A percentile compares a stretch with the other conserved stretches of the same genome.
These are phyloP conservation scores for Epinephelus lanceolatus DNA, from an alignment of 2,113 vertebrate genomes.

Conservation along the genomic window DNA sequence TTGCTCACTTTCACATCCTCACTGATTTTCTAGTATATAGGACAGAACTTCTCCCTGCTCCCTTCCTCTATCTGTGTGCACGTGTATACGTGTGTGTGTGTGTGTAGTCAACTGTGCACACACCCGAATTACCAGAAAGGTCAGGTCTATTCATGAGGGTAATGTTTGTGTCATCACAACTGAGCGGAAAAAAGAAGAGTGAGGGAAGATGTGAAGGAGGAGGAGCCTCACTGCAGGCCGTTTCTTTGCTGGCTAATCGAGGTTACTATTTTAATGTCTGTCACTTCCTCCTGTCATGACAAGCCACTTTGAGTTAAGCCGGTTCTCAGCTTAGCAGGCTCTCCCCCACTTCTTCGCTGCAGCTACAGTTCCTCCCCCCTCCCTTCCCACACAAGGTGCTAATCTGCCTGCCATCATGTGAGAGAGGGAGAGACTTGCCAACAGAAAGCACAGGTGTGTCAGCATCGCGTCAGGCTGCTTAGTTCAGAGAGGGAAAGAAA, in stretches of 20 bases:
- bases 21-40: slow-evolving; percentile 42
- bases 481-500: neutral
- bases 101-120: slow-evolving; percentile 13
- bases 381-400: slow-evolving; percentile 59
- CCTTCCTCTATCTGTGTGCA: slow-evolving; percentile 54
- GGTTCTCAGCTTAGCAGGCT: slow-evolving; percentile 79
- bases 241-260: slow-evolving; percentile 72
- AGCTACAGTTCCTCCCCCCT: slow-evolving; percentile 50
- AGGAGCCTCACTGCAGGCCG: neutral
- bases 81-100: neutral
- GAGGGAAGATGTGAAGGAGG: slow-evolving; percentile 6
- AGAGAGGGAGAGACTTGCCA: slow-evolving; percentile 33
- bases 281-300: slow-evolving; percentile 85
- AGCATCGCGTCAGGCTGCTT: slow-evolving; percentile 6
- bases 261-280: slow-evolving; percentile 83
- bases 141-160: neutral
- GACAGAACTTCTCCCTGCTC: slow-evolving; percentile 42
- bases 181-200: neutral
- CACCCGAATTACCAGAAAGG: neutral
- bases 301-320: slow-evolving; percentile 83
- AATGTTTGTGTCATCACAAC: neutral
- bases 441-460: slow-evolving; percentile 57
- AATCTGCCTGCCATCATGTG: slow-evolving; percentile 75
- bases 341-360: slow-evolving; percentile 68
- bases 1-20: slow-evolving; percentile 80